Conservation (phyloP, 2,797 vertebrate genomes). For the Acipenser transmontanus region DNA sequence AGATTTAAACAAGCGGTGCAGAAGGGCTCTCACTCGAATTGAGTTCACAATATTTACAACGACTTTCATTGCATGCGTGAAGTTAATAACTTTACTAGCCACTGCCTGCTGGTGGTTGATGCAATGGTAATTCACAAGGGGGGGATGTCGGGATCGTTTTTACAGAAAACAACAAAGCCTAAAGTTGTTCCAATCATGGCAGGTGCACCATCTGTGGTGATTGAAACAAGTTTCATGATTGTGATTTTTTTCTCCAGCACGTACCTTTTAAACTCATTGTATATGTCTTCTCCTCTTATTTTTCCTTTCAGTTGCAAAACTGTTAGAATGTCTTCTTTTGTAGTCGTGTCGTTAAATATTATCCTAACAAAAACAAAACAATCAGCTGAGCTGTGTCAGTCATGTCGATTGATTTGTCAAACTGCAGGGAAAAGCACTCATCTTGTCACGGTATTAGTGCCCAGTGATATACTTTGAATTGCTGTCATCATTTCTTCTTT, state of each 20-base stretch:
- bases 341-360: neutral
- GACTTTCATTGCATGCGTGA: constrained; percentile 21
- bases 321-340: constrained; percentile 14
- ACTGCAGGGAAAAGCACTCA: constrained; percentile 22
- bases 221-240: constrained; percentile 17
- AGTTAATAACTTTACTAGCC: constrained; percentile 21
- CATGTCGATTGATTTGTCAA: constrained; percentile 18
- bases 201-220: constrained; percentile 16
- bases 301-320: constrained; percentile 12
- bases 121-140: constrained; percentile 22
- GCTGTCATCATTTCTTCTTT: constrained; percentile 20
- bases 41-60: constrained; percentile 23
- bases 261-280: constrained; percentile 14
- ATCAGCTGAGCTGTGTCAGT: constrained; percentile 20
- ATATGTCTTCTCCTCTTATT: constrained; percentile 16
- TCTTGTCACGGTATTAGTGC: constrained; percentile 14
- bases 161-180: constrained; percentile 13
- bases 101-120: constrained; percentile 17
- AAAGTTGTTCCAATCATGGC: constrained; percentile 5
- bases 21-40: constrained; percentile 13
- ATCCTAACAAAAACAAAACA: constrained; percentile 6
- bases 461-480: constrained; percentile 8
- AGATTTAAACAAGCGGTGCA: constrained; percentile 13
- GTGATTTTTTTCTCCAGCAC: constrained; percentile 11
- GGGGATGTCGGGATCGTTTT: constrained; percentile 20